Evolutionary conservation across 2,797 vertebrate species (phyloP).

Genomic region (Acrossocheilus wenchowensis): DNA sequence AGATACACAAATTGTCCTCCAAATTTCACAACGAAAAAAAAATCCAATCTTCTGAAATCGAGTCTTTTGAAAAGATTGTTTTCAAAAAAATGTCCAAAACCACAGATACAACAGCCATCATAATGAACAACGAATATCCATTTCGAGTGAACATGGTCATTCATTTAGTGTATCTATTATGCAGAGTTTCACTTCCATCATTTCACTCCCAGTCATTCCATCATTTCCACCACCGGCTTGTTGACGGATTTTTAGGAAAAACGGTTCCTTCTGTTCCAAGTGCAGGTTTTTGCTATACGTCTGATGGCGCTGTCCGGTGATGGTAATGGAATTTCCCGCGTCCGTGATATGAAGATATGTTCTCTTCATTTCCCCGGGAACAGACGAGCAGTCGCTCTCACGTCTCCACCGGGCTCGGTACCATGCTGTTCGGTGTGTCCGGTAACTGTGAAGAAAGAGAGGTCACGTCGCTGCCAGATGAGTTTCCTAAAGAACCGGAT

Average conservation of each 20-base stretch:
- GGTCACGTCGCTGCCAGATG: slow-evolving; percentile 93
- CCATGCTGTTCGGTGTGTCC: slow-evolving; percentile 98
- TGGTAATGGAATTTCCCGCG: background rate
- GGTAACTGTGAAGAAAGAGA: slow-evolving; percentile 95
- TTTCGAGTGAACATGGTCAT: slow-evolving; percentile 3
- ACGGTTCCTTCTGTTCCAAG: background rate
- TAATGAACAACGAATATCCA: slow-evolving; percentile 7
- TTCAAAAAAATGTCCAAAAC: background rate
- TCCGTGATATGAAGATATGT: slow-evolving; percentile 8
- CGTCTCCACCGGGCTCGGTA: slow-evolving; percentile 95
- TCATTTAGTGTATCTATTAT: background rate
- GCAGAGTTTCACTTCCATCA: slow-evolving; percentile 1
- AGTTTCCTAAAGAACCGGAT: slow-evolving; percentile 92
- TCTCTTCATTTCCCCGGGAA: slow-evolving; percentile 71
- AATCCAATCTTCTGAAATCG: slow-evolving; percentile 25
- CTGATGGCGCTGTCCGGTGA: slow-evolving; percentile 31
- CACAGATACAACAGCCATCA: slow-evolving; percentile 18
- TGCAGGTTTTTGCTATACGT: background rate
- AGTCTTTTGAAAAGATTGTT: slow-evolving; percentile 42
- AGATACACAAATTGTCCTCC: slow-evolving; percentile 76
- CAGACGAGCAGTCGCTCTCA: slow-evolving; percentile 74
- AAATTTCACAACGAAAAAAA: slow-evolving; percentile 75
- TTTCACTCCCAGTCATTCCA: background rate
- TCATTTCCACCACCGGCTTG: background rate
- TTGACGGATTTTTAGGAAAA: slow-evolving; percentile 21